These are phyloP conservation scores for Zosterops borbonicus DNA, from an alignment of 2,113 vertebrate genomes.

Conservation along the genomic window DNA sequence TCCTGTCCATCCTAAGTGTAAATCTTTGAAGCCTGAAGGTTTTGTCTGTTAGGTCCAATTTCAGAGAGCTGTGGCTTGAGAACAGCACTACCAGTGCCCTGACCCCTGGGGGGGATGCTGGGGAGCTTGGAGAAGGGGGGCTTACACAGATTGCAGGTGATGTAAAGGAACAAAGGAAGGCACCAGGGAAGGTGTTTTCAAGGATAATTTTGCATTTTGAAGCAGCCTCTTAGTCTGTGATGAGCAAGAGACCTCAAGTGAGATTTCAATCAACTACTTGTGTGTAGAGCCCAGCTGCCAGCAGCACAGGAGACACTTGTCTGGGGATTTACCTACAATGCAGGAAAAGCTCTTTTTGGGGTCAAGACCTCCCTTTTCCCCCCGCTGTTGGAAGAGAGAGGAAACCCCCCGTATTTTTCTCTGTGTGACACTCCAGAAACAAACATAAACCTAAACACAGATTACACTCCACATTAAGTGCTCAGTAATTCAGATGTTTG, in stretches of 20 bases:
- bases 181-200: not conserved
- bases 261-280: not conserved
- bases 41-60: not conserved
- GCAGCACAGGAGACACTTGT: not conserved
- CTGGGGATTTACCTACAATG: not conserved
- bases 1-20: not conserved
- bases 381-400: not conserved
- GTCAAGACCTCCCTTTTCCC: not conserved
- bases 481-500: slow-evolving; percentile 41
- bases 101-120: not conserved
- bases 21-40: not conserved
- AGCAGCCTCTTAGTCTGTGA: not conserved
- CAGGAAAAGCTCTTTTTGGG: not conserved
- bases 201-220: slow-evolving; percentile 38
- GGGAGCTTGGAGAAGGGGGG: not conserved
- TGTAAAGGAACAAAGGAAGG: slow-evolving; percentile 27
- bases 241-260: not conserved
- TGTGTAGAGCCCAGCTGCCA: not conserved
- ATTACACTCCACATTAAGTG: slow-evolving; percentile 34
- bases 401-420: not conserved
- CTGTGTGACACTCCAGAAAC: not conserved
- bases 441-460: slow-evolving; percentile 1
- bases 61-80: not conserved
- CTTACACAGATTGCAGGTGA: not conserved
- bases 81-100: not conserved